These are phyloP conservation scores for Martes martes DNA, from an alignment of 2,113 vertebrate genomes.

Conservation along the genomic window DNA sequence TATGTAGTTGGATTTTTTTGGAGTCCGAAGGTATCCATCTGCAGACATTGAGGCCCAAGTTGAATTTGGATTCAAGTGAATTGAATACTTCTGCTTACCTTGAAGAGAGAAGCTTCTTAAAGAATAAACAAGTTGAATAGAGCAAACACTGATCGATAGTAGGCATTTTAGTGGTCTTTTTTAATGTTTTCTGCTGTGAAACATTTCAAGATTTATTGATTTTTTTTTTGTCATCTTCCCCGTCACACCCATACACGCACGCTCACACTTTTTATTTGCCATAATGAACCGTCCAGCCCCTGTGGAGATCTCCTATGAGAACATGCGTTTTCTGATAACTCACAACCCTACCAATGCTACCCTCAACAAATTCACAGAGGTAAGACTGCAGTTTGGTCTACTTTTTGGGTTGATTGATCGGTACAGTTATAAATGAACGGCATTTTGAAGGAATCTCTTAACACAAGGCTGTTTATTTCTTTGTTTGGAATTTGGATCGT, in stretches of 20 bases:
- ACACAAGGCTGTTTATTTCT: not conserved
- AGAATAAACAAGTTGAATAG: constrained; percentile 77
- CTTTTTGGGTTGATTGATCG: not conserved
- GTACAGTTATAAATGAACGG: constrained; percentile 15
- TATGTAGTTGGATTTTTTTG: constrained; percentile 72
- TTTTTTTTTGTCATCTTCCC: constrained; percentile 75
- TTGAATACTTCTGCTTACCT: constrained; percentile 77
- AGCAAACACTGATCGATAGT: constrained; percentile 80
- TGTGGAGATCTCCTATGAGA: constrained; percentile 95
- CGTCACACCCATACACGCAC: constrained; percentile 62
- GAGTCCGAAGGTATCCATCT: constrained; percentile 79
- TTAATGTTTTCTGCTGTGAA: constrained; percentile 90
- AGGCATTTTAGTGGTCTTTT: constrained; percentile 82
- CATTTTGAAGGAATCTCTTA: not conserved
- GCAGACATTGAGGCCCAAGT: constrained; percentile 76
- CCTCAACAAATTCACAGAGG: constrained; percentile 99
- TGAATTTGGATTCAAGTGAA: constrained; percentile 78
- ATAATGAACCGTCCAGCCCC: constrained; percentile 99
- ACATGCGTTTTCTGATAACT: constrained; percentile 99
- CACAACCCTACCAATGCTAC: constrained; percentile 99
- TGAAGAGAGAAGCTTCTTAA: constrained; percentile 74
- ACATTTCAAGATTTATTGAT: constrained; percentile 88
- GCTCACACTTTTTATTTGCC: constrained; percentile 82
- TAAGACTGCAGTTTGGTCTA: constrained; percentile 73
- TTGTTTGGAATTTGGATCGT: not conserved